Conservation (phyloP, 2,797 vertebrate species). For the Siniperca scherzeri region DNA sequence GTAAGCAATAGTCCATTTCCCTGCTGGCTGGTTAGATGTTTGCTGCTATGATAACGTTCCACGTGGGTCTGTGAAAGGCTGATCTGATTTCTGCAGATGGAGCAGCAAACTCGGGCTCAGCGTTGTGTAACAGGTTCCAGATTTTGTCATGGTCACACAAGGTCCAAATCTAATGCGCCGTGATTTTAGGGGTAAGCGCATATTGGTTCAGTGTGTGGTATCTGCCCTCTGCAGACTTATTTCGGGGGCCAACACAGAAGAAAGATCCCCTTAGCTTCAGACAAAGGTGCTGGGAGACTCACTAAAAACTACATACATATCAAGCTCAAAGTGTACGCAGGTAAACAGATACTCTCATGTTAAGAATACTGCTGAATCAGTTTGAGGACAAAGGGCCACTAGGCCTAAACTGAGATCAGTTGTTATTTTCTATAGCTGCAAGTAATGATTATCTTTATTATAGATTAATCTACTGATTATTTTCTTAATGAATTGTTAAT, state of each 20-base stretch:
- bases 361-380: conserved; percentile 22
- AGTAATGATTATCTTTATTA: background rate
- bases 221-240: conserved; percentile 34
- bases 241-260: conserved; percentile 26
- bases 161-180: conserved; percentile 56
- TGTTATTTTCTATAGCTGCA: background rate
- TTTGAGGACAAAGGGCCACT: background rate
- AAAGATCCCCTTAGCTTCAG: conserved; percentile 12
- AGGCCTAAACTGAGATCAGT: background rate
- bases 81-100: conserved; percentile 68
- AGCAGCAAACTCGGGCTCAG: conserved; percentile 45
- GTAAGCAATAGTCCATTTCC: conserved; percentile 20
- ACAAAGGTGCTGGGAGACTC: background rate
- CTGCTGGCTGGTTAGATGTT: conserved; percentile 28
- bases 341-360: background rate
- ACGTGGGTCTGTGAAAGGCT: conserved; percentile 45
- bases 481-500: background rate
- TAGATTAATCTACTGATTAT: background rate
- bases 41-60: conserved; percentile 38
- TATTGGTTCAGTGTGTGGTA: conserved; percentile 62
- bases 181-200: conserved; percentile 55
- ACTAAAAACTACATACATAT: conserved; percentile 5
- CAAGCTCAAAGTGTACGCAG: background rate
- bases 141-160: conserved; percentile 63
- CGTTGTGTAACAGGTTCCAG: conserved; percentile 66